Conservation (phyloP, 2,888 invertebrate species). For the Tortricodes alternella region DNA sequence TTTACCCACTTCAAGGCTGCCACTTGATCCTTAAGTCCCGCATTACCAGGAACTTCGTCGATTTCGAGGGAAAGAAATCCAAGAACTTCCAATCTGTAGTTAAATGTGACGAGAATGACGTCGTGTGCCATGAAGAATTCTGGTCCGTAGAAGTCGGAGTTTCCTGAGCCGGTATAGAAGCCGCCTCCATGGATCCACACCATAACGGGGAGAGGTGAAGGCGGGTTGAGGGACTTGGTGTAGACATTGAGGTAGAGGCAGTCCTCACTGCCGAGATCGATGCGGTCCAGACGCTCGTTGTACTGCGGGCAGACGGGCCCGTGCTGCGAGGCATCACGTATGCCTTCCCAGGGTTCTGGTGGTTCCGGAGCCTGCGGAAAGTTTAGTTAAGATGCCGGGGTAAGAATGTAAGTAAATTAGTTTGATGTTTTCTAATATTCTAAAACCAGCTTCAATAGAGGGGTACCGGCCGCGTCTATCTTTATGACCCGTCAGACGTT, state of each 20-base stretch:
- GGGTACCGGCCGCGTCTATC: too few relatives aligned
- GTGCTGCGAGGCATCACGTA: conserved; percentile 64
- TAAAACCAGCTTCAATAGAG: too few relatives aligned
- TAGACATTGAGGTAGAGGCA: conserved; percentile 88
- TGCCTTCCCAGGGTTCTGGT: conserved; percentile 64
- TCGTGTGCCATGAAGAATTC: conserved; percentile 73
- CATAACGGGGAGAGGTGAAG: conserved; percentile 61
- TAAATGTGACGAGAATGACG: conserved; percentile 71
- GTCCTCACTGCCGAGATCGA: conserved; percentile 82
- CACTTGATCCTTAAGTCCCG: conserved; percentile 76
- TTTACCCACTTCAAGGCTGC: conserved; percentile 77
- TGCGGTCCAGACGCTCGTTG: conserved; percentile 73
- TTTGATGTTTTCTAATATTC: too few relatives aligned
- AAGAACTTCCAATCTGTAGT: conserved; percentile 75
- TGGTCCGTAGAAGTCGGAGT: conserved; percentile 75
- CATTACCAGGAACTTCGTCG: conserved; percentile 75
- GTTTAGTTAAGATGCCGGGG: not conserved
- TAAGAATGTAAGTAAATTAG: too few relatives aligned
- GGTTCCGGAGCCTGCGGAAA: conserved; percentile 65
- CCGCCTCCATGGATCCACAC: conserved; percentile 79
- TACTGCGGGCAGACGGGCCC: conserved; percentile 74
- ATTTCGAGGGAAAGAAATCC: conserved; percentile 74
- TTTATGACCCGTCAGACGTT: too few relatives aligned
- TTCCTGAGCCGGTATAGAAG: conserved; percentile 77
- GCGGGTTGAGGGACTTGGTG: conserved; percentile 56